Percentiles rank a stretch among this genome's conserved stretches.
These are phyloP conservation scores for Thryonomys swinderianus DNA, from an alignment of 2,113 vertebrate species.

Conservation along the genomic window DNA sequence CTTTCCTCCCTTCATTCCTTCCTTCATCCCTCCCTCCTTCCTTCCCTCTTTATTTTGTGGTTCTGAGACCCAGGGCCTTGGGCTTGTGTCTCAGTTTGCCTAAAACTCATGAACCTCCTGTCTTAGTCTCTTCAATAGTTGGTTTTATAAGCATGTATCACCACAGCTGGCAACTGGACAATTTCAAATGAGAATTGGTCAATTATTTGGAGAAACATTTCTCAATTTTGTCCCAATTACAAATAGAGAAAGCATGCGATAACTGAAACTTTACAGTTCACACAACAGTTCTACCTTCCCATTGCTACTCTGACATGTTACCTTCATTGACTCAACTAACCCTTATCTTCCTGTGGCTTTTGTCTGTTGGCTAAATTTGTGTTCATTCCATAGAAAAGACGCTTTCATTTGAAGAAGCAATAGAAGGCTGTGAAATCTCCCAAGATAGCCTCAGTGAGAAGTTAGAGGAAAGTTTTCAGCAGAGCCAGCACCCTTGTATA, in stretches of 20 bases:
- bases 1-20: neutral
- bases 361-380: neutral
- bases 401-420: neutral
- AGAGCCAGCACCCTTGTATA: neutral
- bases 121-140: neutral
- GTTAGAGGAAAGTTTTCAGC: conserved; percentile 26
- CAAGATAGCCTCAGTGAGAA: conserved; percentile 30
- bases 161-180: neutral
- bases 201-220: neutral
- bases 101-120: neutral
- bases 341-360: neutral
- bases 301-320: neutral
- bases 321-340: neutral
- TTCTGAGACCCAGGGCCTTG: neutral
- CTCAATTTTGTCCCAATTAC: neutral
- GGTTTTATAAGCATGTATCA: neutral
- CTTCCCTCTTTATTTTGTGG: neutral
- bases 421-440: neutral
- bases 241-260: neutral
- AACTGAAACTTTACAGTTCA: neutral
- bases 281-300: neutral
- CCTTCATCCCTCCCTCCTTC: neutral
- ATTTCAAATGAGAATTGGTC: neutral
- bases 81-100: neutral
- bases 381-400: neutral